Conservation (phyloP, 2,888 invertebrate genomes). For the Eupeodes latifasciatus region DNA sequence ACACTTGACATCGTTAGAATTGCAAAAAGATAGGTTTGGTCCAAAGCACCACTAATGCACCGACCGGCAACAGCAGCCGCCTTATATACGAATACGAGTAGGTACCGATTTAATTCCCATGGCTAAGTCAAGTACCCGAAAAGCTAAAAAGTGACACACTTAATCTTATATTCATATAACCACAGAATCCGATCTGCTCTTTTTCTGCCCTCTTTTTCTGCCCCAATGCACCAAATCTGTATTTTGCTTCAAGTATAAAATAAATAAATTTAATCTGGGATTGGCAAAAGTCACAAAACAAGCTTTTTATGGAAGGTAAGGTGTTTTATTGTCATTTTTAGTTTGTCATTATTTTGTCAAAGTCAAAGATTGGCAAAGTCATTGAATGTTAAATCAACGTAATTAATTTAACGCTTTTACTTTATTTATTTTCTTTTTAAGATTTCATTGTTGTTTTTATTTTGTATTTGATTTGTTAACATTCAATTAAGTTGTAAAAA, state of each 20-base stretch:
- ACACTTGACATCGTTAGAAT: constrained; percentile 69
- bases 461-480: background rate
- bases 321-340: background rate
- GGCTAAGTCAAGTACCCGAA: constrained; percentile 35
- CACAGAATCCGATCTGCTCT: constrained; percentile 60
- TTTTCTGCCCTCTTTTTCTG: constrained; percentile 48
- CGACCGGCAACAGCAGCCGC: background rate
- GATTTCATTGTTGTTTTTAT: background rate
- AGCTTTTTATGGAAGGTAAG: constrained; percentile 11
- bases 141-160: constrained; percentile 34
- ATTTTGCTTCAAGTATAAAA: background rate
- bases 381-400: background rate
- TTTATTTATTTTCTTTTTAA: constrained; percentile 25
- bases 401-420: constrained; percentile 64
- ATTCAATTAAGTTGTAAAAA: constrained; percentile 50
- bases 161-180: constrained; percentile 7
- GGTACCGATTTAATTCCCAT: constrained; percentile 48
- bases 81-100: background rate
- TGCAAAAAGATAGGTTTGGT: constrained; percentile 54
- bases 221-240: constrained; percentile 41
- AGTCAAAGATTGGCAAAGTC: constrained; percentile 37
- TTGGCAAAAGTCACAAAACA: constrained; percentile 28
- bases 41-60: background rate
- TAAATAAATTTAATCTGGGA: constrained; percentile 31
- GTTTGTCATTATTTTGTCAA: background rate